Base-by-base conservation (phyloP, 1,140 invertebrate species). In the Dufourea novaeangliae region DNA sequence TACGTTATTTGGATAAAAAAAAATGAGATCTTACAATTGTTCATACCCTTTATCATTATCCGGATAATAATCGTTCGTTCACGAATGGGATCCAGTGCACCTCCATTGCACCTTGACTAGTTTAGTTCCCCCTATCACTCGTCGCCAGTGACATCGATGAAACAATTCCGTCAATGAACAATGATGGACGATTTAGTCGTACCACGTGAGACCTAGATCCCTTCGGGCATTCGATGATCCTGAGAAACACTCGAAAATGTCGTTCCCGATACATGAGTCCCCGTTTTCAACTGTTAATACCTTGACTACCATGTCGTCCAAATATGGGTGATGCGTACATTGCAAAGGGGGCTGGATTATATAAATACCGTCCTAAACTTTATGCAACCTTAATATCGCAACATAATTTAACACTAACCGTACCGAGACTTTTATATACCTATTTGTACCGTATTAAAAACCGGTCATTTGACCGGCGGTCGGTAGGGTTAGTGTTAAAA, bases 21-120 rank as follows among this genome's bases (percentile, higher is more conserved):
- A 80, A 80, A 80, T 72, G 76, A 80, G 27, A 72, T 79, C 79
- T 80, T 80, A 72, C 76, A 41, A 78, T 52, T 52, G 25, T 63
- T 73, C 61, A 79, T 76, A 80, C 68, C n/a, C 68, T 79, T 61
- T 32, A 79, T 80, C 37, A 63, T 29, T 56, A 50, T 56, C 11
- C 76, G 39, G 1, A 62, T 37, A 39, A 54, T 75, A 74, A 81
- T 81, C 54, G 46, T 61, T 17, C 44, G 73, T 61, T 80, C 67
- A 20, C 52, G 32, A 52, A 73, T 37, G 59, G 11, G 44, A 50
- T 3, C 32, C 32, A 34, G 17, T 34, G 29, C 57, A 46, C 62
- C 54, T 59, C 56, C 29, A 20, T n/a, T 52, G 14, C 71, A 54
- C 46, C 61, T 74, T 74, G 14, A 56, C 29, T 37, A 12, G 20